phyloP scores from a whole-genome alignment of 2,113 vertebrate species.

The Osmerus eperlanus region DNA sequence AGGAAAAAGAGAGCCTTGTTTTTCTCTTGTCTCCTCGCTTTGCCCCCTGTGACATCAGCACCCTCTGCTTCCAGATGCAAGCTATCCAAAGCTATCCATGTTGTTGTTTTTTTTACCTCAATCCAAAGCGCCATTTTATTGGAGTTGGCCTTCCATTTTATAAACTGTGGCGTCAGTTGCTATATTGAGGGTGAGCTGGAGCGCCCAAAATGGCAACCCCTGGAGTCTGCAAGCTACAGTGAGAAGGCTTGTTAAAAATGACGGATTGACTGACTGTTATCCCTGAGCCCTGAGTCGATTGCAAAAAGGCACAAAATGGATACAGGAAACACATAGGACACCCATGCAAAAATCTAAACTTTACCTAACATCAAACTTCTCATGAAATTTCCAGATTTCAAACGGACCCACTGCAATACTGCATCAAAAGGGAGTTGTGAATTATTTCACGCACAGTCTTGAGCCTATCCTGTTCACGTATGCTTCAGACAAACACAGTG shows the following conservation, averaged over 20 bases:
- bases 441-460: not conserved
- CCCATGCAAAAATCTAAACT: not conserved
- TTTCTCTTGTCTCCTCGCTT: constrained; percentile 84
- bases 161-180: constrained; percentile 3
- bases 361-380: too few relatives aligned
- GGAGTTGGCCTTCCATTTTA: constrained; percentile 41
- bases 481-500: not conserved
- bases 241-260: not conserved
- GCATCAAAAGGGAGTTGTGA: not conserved
- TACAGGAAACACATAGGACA: not conserved
- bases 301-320: not conserved
- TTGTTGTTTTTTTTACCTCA: constrained; percentile 31
- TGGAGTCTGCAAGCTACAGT: constrained; percentile 1
- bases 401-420: not conserved
- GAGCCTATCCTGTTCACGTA: constrained; percentile 3
- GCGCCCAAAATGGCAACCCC: constrained; percentile 20
- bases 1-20: constrained; percentile 80
- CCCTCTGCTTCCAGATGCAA: constrained; percentile 77
- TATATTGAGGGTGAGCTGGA: not conserved
- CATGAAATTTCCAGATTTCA: not conserved
- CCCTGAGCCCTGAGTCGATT: not conserved
- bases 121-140: constrained; percentile 40
- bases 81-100: constrained; percentile 56
- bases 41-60: constrained; percentile 86
- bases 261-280: not conserved